Evolutionary conservation across 2,888 invertebrate genomes (phyloP), one percentile per base, ranked within the genome.

Genomic region (Zelleria hepariella): DNA sequence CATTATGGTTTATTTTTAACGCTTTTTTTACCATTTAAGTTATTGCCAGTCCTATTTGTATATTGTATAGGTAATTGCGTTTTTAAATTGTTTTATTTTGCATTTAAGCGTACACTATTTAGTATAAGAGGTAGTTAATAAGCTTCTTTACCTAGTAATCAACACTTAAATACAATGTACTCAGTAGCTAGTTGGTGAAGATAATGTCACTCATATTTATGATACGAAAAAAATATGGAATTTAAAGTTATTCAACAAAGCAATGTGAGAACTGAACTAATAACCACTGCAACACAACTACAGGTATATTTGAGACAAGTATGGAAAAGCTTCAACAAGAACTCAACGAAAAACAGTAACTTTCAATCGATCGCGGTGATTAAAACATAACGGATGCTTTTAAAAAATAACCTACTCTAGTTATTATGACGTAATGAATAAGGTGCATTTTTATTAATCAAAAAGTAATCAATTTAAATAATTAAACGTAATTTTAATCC

Each of bases 381-480:
- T n/a, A 77, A 77, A 76, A 72, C 61, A 66, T 73, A 69, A 72
- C 15, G n/a, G 47, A 47, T 55, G 59, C 71, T 72, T 73, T 78
- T 80, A 77, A 26, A 42, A 42, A 75, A 76, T 73, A 76, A 82
- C 77, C 6, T 79, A 82, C 74, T 75, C 75, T 82, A 80, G 76
- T 68, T 42, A 70, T 75, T 67, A 42, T 15, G 32, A 42, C 32
- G 68, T 86, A 85, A 85, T 83, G 77, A 68, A 68, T 86, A 85
- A 86, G 85, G 77, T 80, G 82, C 84, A 85, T 86, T 87, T 82
- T 82, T 82, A 84, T 73, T 79, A 78, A 77, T 79, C 73, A 70
- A 42, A 42, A 42, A 42, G 32, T 82, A 82, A 75, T 58, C 51
- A 51, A 42, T 15, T 15, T 32, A 56, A 27, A 32, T 51, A 51